phyloP scores from a whole-genome alignment of 2,113 vertebrate species.

The Corythornis madagascariensis region DNA sequence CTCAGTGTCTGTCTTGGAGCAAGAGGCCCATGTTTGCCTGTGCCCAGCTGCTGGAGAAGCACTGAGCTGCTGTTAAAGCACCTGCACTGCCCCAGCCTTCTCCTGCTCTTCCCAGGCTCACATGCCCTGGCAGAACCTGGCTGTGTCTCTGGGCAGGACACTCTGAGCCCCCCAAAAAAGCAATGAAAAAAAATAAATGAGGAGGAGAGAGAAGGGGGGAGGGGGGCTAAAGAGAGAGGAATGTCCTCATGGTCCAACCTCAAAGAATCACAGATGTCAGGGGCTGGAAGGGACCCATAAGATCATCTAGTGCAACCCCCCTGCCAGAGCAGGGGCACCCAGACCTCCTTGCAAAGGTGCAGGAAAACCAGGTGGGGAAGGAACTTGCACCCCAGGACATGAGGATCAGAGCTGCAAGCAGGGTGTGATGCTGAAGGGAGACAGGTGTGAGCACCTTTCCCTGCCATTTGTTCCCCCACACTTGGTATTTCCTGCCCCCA shows the following conservation, averaged over 20 bases:
- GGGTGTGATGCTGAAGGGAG: neutral
- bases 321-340: too few relatives aligned
- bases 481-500: neutral
- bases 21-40: neutral
- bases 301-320: too few relatives aligned
- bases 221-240: too few relatives aligned
- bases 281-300: too few relatives aligned
- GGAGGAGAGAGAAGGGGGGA: neutral
- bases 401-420: neutral
- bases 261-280: too few relatives aligned
- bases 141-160: neutral
- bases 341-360: neutral
- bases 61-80: too few relatives aligned
- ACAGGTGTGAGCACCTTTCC: neutral
- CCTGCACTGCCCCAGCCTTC: rapidly evolving
- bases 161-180: neutral
- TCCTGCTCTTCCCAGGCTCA: neutral
- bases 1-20: neutral
- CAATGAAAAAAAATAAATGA: neutral
- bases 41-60: neutral
- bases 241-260: neutral
- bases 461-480: neutral
- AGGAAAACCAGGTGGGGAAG: neutral
- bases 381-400: rapidly evolving
- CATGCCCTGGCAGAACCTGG: rapidly evolving